A percentile compares a stretch with the other conserved stretches of the same genome.
phyloP scores from a whole-genome alignment of 2,888 invertebrate species.

The Melanophora roralis region DNA sequence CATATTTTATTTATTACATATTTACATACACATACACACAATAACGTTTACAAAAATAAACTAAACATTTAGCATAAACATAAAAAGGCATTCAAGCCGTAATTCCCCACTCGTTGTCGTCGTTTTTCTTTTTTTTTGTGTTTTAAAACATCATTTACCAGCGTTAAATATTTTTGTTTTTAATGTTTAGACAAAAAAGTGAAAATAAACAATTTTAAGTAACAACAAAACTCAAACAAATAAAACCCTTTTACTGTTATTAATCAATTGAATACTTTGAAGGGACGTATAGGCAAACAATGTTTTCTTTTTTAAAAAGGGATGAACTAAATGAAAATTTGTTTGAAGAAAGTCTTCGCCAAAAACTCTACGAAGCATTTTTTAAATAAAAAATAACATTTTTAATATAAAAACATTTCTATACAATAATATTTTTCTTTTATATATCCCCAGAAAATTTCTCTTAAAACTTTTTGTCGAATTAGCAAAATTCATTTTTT shows the following conservation, averaged over 20 bases:
- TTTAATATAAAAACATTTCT: too few species aligned
- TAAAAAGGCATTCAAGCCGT: conserved; percentile 27
- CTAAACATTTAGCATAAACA: conserved; percentile 24
- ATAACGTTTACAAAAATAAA: not conserved
- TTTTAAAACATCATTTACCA: conserved; percentile 23
- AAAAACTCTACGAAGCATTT: too few species aligned
- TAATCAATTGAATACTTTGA: conserved; percentile 38
- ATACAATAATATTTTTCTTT: too few species aligned
- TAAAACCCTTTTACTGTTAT: conserved; percentile 36
- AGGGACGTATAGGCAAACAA: not conserved
- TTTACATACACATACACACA: not conserved
- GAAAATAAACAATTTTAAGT: conserved; percentile 29
- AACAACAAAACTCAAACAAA: conserved; percentile 35
- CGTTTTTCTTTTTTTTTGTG: not conserved
- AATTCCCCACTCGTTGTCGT: not conserved
- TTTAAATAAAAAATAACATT: too few species aligned
- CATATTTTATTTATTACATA: not conserved
- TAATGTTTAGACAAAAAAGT: not conserved
- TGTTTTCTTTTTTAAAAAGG: not conserved
- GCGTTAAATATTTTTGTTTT: conserved; percentile 12
- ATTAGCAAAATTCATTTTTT: too few species aligned
- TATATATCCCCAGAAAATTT: too few species aligned
- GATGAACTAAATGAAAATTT: not conserved
- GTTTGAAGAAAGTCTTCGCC: too few species aligned
- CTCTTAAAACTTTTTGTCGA: too few species aligned